phyloP scores from a whole-genome alignment of 2,113 vertebrate genomes.

The Pachypanchax playfairii region DNA sequence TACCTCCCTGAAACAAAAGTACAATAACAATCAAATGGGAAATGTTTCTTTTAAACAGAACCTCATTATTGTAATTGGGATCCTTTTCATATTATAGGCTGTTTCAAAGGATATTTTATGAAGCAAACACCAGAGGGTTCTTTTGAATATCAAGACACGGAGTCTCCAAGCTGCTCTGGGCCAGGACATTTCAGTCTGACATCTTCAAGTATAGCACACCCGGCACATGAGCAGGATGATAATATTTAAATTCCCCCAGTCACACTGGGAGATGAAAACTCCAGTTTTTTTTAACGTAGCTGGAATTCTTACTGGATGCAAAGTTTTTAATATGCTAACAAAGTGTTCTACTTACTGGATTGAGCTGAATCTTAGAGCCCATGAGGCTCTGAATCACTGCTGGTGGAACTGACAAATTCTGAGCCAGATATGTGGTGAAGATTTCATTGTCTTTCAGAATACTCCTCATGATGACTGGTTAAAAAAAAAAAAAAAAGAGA shows the following conservation, averaged over 20 bases:
- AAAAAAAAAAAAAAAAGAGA: slow-evolving; percentile 63
- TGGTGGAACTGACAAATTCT: slow-evolving; percentile 54
- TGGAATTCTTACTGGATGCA: background rate
- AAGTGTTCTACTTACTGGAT: slow-evolving; percentile 56
- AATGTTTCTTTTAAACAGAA: slow-evolving; percentile 21
- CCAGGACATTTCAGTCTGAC: slow-evolving; percentile 9
- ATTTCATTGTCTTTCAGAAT: slow-evolving; percentile 72
- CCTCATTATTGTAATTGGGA: slow-evolving; percentile 20
- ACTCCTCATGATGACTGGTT: slow-evolving; percentile 58
- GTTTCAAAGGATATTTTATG: slow-evolving; percentile 18
- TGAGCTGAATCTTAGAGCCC: slow-evolving; percentile 55
- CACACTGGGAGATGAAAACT: background rate
- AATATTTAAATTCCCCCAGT: slow-evolving; percentile 15
- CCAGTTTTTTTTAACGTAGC: background rate
- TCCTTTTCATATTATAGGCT: slow-evolving; percentile 3
- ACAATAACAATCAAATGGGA: slow-evolving; percentile 18
- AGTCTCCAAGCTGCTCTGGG: slow-evolving; percentile 10
- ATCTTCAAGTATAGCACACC: slow-evolving; percentile 4
- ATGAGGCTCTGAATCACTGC: slow-evolving; percentile 62
- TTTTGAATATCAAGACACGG: slow-evolving; percentile 19
- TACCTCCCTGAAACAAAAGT: slow-evolving; percentile 8
- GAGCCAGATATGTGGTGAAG: slow-evolving; percentile 68
- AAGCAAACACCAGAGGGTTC: slow-evolving; percentile 2
- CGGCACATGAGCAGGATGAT: slow-evolving; percentile 7
- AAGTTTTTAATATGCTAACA: background rate